Base-by-base conservation (phyloP, 2,797 vertebrate species). In the Cygnus olor region DNA sequence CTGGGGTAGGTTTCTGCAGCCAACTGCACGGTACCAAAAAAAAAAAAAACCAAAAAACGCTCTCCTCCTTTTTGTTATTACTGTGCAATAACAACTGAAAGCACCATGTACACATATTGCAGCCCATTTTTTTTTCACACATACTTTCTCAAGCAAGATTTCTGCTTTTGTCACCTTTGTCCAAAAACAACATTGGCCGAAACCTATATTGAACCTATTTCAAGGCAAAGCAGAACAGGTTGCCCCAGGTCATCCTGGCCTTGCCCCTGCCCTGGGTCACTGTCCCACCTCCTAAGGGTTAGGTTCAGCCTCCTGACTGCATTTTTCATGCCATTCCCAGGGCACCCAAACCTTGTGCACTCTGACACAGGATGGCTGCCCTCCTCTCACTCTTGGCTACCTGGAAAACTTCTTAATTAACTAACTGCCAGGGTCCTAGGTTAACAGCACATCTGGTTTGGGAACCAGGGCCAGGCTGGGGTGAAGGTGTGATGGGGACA, bases 1-100 rank as follows among this genome's bases (percentile, higher is more conserved):
- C 98, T 2, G 99, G 96, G 61, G 99, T 99, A 97, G 96, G 98
- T 97, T 25, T 73, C 51, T 76, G n/a, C 7, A 45, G 30, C 45
- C 14, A 15, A n/a, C 25, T 73, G 16, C 28, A 22, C 18, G 21
- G 54, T 21, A 28, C 30, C 49, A 3, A 1, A 34, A 42, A 79
- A 85, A 42, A 42, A 13, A 42, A 14, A 42, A 42, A 14, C 6
- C 12, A 36, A 40, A 81, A 80, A 54, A 7, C 0, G 1, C 51
- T 88, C 4, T 64, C 60, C 40, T 60, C 4, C 4, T 86, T 85
- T 74, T 84, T 76, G 21, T 80, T 68, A 34, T 88, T 56, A 15
- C 7, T 3, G 1, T 79, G 32, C 8, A 53, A 1, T 49, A 78
- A 82, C 12, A 70, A 54, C 47, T 24, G 24, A 14, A 64, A 60